Evolutionary conservation across 2,797 vertebrate genomes (phyloP), one percentile per base, ranked within the genome.

Genomic region (Clarias fuscus): DNA sequence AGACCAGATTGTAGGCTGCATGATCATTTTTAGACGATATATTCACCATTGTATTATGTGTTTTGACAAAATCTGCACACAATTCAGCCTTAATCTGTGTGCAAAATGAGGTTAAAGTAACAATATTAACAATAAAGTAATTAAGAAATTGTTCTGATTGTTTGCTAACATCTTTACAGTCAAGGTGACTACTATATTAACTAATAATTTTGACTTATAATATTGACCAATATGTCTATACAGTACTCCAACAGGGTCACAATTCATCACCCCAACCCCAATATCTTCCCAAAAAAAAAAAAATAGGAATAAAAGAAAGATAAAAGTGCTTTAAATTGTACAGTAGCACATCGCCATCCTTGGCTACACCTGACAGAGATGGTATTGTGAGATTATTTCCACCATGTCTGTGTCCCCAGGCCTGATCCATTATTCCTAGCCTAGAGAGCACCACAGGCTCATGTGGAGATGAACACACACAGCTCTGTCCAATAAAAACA

Each of bases 341-440:
- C 1, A 0, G 5, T 80, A 61, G 15, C 87, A 79, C 83, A 48
- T 82, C 67, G 76, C 11, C 27, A n/a, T 85, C 77, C 84, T 86
- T 83, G 30, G 67, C 83, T 76, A 37, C 61, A 84, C 18, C 72
- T 82, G 85, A 87, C 62, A 82, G 22, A 85, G n/a, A 77, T 67
- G 72, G 86, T 84, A 81, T 84, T 86, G 70, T 86, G 86, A 85
- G 68, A 85, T 85, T 73, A 85, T 80, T 84, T 89, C 88, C 71
- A 40, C 71, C 43, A 64, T 82, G 67, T 86, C 82, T 64, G 72
- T 89, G 88, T 90, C 88, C 27, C 64, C 78, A 72, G 86, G 65
- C 80, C 78, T 83, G 78, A 71, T 84, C 85, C 59, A 84, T 89
- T 90, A 84, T 86, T 89, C 78, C 84, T 80, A 79, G 82, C 72